Base-by-base conservation (phyloP, 1,140 invertebrate species). In the Zophobas atratus region DNA sequence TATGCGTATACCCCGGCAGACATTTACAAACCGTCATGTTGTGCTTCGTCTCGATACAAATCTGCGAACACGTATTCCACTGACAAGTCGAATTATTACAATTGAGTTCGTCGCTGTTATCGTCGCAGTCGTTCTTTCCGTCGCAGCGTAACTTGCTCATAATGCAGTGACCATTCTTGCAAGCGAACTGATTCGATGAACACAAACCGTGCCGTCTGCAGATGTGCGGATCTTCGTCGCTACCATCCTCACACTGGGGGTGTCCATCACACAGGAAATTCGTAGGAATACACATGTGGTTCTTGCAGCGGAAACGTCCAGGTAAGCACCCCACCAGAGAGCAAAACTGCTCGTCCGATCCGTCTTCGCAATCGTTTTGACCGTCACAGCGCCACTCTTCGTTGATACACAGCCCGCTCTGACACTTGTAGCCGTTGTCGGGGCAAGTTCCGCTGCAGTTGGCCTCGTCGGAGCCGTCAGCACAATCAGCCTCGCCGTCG, bases 71-170 rank as follows among this genome's bases (percentile, higher is more conserved):
- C 41, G 89, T 87, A 33, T 91, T 91, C 87, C 93, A 94, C 75
- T 88, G 86, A 85, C 93, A 94, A 75, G 79, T 48, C 0, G 81
- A 78, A 35, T 76, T 72, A 34, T 82, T 78, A 63, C 89, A 91
- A 70, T 89, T 87, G 70, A 84, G 84, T 82, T 91, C 90, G 84
- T 94, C 93, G n/a, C 90, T 92, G 51, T 89, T 89, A 83, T 94
- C 92, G 2, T 87, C 87, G 84, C 93, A 94, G 80, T 93, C 88
- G 78, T 87, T 84, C 34, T 84, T 82, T 2, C 89, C 89, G 86
- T 94, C 89, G 84, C 97, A 98, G 1, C 94, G 88, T 87, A 93
- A 94, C 35, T 92, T 90, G 80, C 93, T 89, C 56, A 90, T 90
- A 51, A 97, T 93, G 81, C 96, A 97, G 82, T 90, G 88, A 4